Base-by-base conservation (phyloP, 2,888 invertebrate genomes). In the Nemapogon koenigi region DNA sequence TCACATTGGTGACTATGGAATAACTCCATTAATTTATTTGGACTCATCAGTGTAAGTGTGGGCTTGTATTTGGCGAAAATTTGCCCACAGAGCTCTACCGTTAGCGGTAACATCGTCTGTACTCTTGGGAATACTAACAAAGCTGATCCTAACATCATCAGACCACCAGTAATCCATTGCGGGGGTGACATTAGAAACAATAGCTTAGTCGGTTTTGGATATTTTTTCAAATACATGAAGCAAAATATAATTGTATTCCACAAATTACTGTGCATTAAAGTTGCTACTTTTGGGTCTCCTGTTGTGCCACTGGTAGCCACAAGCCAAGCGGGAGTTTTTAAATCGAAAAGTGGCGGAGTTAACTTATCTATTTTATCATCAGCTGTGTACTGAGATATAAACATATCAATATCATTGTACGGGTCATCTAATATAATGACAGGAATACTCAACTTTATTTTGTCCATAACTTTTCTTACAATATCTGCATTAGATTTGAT, bases 301-400 rank as follows among this genome's bases (percentile, higher is more conserved):
- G 33, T 33, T 3, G 33, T 33, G 3, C 33, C 33, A 16, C 33
- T 33, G 17, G 33, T 33, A 3, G 33, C n/a, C n/a, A 33, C 4
- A 11, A 33, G 8, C 33, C 33, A 33, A 3, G 18, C 33, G 4
- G 19, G 17, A 2, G 13, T 3, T 4, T 10, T 2, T 3, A 11
- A 3, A 19, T 33, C 33, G 3, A 33, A 4, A 4, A n/a, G 8
- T 4, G 33, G 11, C 2, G 33, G 19, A 11, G 14, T 17, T 8
- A 19, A 33, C 14, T 14, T 14, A 11, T 19, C 13, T n/a, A n/a
- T n/a, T 6, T 11, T 11, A 3, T 33, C 33, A 6, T 19, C 18
- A 3, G 18, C 16, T n/a, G 19, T 33, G 13, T 33, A 33, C 13
- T 33, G 14, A n/a, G 18, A 14, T 3, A 33, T 10, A 14, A 33